Conservation (phyloP, 2,888 invertebrate species). For the Rutpela maculata region DNA sequence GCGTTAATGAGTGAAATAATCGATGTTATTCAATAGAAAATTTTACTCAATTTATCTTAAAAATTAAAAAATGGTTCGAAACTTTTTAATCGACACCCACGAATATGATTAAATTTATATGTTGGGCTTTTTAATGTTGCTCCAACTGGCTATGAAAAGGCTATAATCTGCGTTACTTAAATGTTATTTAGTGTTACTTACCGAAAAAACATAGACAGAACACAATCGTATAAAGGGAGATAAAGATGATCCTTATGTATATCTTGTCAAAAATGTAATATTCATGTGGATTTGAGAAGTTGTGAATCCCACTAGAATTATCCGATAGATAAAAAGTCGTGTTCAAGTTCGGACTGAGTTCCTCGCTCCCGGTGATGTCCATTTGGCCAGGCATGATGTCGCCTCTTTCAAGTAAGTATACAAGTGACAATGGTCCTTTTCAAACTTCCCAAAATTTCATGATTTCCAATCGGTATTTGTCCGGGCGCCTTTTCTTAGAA, state of each 20-base stretch:
- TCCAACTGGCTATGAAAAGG: no score
- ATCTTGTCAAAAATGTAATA: constrained; percentile 84
- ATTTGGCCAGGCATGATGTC: constrained; percentile 33
- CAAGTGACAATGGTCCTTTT: not conserved
- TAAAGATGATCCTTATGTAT: constrained; percentile 84
- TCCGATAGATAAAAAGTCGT: not conserved
- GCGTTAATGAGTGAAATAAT: no score
- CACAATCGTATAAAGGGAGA: constrained; percentile 85
- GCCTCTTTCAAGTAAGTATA: not conserved
- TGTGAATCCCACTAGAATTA: not conserved
- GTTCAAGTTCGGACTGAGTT: not conserved
- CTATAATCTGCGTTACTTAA: no score
- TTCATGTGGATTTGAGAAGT: constrained; percentile 12
- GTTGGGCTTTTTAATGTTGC: no score
- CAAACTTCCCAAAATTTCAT: not conserved
- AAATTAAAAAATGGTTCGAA: no score
- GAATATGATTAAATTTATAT: no score
- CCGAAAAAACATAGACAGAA: constrained; percentile 90
- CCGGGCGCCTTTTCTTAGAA: not conserved
- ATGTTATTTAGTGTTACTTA: constrained; percentile 78
- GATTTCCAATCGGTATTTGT: not conserved
- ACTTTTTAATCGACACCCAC: no score
- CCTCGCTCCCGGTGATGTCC: constrained; percentile 22
- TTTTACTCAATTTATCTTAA: no score
- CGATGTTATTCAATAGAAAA: no score